Evolutionary conservation across 2,888 invertebrate genomes (phyloP).

Genomic region (Zygothrica quintamaculata): DNA sequence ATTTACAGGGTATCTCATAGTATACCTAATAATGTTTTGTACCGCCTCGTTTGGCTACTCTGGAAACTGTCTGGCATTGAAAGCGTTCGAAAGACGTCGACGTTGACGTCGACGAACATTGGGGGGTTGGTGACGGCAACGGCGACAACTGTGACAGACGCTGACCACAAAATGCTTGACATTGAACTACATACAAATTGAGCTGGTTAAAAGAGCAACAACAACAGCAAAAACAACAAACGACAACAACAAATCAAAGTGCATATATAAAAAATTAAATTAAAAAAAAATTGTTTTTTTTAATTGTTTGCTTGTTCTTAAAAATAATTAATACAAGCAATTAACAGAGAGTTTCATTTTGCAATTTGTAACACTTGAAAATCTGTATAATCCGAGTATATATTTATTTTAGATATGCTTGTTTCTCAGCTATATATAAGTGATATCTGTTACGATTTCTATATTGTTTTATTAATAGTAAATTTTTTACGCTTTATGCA

Average conservation of each 20-base stretch:
- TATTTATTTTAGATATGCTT: no score
- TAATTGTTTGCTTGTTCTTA: neutral
- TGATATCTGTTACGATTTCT: no score
- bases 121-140: conserved; percentile 28
- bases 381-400: no score
- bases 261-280: conserved; percentile 13
- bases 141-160: conserved; percentile 59
- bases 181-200: conserved; percentile 64
- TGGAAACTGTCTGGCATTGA: conserved; percentile 73
- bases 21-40: neutral
- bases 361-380: no score
- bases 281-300: no score
- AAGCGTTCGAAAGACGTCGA: conserved; percentile 35
- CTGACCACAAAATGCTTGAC: conserved; percentile 66
- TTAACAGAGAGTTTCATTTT: no score
- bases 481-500: no score
- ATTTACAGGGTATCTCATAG: no score
- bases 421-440: no score
- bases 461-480: no score
- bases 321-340: neutral
- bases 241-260: conserved; percentile 10
- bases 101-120: neutral
- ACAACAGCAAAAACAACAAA: conserved; percentile 6
- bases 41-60: conserved; percentile 58
- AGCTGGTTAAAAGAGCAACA: conserved; percentile 34